A percentile compares a stretch with the other conserved stretches of the same genome.
These are phyloP conservation scores for Pristionchus arcanus DNA, from an alignment of 2,888 invertebrate species.

Conservation along the genomic window DNA sequence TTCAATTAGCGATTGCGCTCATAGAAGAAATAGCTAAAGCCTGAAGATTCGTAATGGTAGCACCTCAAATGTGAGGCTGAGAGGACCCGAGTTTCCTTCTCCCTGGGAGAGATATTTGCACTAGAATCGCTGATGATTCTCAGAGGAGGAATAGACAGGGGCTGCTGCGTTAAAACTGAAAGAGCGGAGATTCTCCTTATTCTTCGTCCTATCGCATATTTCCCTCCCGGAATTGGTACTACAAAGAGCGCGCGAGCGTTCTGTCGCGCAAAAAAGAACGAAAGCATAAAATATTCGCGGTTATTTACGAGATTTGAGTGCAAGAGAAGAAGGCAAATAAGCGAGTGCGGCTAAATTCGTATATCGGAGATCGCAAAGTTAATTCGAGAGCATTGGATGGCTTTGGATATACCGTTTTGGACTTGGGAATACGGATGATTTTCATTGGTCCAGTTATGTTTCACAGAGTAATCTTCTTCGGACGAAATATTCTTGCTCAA, in stretches of 20 bases:
- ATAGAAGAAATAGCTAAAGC: background rate
- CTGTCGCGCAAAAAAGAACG: background rate
- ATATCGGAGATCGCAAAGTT: background rate
- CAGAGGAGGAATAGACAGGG: background rate
- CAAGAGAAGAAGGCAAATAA: background rate
- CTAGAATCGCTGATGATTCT: constrained; percentile 39
- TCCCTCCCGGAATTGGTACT: background rate
- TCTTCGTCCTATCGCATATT: background rate
- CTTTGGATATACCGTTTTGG: too few relatives aligned
- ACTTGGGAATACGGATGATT: too few relatives aligned
- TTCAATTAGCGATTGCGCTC: background rate
- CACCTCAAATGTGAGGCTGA: background rate
- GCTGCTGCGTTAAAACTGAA: background rate
- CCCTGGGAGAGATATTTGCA: background rate
- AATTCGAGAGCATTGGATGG: too few relatives aligned
- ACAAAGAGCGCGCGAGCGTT: background rate
- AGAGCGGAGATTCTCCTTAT: background rate
- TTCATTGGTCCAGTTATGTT: background rate
- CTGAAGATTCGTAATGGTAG: background rate
- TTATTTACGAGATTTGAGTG: background rate
- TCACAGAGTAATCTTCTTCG: background rate
- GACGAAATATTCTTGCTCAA: too few relatives aligned
- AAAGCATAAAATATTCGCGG: background rate
- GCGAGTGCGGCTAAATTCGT: background rate
- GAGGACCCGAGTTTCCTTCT: background rate